These are phyloP conservation scores for Agraylea sexmaculata DNA, from an alignment of 1,140 invertebrate species.

Conservation along the genomic window DNA sequence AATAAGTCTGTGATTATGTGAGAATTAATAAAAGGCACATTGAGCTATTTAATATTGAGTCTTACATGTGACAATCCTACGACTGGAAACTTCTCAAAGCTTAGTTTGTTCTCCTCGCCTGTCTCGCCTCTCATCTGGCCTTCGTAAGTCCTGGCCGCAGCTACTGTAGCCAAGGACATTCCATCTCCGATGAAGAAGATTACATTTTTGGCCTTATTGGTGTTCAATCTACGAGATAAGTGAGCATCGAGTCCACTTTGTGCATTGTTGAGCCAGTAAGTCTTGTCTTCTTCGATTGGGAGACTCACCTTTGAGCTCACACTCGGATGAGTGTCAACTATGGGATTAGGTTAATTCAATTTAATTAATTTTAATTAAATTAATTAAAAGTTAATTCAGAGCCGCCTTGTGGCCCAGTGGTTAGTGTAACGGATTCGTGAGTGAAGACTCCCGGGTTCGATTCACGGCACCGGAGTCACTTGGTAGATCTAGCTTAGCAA, in stretches of 20 bases:
- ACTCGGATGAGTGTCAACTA: conserved; percentile 24
- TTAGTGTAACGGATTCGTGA: too few species aligned
- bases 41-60: conserved; percentile 1
- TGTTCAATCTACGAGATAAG: conserved; percentile 16
- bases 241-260: conserved; percentile 10
- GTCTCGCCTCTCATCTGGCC: conserved; percentile 37
- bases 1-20: conserved; percentile 58
- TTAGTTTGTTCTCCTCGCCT: conserved; percentile 54
- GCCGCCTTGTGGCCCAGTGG: too few species aligned
- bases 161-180: conserved; percentile 57
- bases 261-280: conserved; percentile 9
- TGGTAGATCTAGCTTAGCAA: too few species aligned
- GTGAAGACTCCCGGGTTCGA: too few species aligned
- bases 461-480: too few species aligned
- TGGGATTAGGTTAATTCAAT: neutral
- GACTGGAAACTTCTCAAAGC: conserved; percentile 60
- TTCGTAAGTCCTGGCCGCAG: conserved; percentile 50
- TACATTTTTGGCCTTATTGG: conserved; percentile 51
- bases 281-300: neutral
- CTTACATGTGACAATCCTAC: conserved; percentile 53
- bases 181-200: conserved; percentile 65
- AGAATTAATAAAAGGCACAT: neutral
- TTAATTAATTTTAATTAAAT: neutral
- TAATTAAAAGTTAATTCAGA: neutral
- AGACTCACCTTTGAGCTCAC: conserved; percentile 25